phyloP scores from a whole-genome alignment of 2,797 vertebrate genomes.

The Eleutherodactylus coqui region DNA sequence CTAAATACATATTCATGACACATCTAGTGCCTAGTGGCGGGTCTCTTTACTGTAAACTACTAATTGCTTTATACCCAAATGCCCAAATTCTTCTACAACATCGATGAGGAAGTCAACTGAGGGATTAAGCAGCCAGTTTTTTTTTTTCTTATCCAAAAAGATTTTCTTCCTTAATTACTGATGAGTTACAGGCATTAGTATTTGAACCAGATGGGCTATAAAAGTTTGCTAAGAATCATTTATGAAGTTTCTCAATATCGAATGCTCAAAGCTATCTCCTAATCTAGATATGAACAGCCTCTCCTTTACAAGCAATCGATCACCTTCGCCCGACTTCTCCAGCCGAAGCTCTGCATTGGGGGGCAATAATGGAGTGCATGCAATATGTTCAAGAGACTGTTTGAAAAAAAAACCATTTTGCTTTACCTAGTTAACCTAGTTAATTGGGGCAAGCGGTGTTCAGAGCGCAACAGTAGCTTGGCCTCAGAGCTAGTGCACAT shows the following conservation, averaged over 20 bases:
- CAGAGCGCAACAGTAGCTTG: no score
- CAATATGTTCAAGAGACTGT: no score
- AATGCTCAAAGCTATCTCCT: no score
- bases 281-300: not conserved
- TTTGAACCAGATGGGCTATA: not conserved
- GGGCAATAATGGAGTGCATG: no score
- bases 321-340: no score
- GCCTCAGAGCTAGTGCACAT: no score
- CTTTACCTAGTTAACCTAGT: no score
- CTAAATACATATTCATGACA: slow-evolving; percentile 23
- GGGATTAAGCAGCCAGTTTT: not conserved
- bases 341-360: no score
- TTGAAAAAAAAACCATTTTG: no score
- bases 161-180: not conserved
- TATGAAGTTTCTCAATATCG: no score
- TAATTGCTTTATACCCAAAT: slow-evolving; percentile 26
- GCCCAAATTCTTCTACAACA: not conserved
- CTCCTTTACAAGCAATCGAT: not conserved
- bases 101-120: not conserved
- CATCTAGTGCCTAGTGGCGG: slow-evolving; percentile 4
- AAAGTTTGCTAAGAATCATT: no score
- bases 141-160: not conserved
- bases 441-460: no score
- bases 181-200: not conserved
- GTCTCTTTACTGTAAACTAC: slow-evolving; percentile 15